A percentile compares a stretch with the other conserved stretches of the same genome.
phyloP scores from a whole-genome alignment of 1,140 invertebrate genomes.

The Ceratina calcarata region DNA sequence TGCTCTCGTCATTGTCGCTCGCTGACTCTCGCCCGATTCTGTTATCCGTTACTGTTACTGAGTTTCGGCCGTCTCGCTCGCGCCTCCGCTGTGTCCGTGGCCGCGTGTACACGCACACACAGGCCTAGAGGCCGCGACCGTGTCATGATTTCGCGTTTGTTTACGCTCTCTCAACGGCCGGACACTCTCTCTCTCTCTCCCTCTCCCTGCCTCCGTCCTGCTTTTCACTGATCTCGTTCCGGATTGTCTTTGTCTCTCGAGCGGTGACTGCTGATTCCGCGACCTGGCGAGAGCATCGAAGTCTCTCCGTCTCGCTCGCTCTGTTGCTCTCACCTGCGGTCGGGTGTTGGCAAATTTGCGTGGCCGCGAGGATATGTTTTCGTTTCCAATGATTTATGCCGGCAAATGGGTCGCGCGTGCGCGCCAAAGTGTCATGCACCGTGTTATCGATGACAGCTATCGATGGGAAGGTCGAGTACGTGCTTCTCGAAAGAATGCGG shows the following conservation, averaged over 20 bases:
- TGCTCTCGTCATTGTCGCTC: slow-evolving; percentile 48
- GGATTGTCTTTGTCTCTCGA: not conserved
- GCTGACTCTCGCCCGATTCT: slow-evolving; percentile 42
- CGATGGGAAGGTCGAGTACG: slow-evolving; percentile 61
- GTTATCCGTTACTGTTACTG: slow-evolving; percentile 11
- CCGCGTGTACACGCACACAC: slow-evolving; percentile 61
- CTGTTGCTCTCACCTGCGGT: slow-evolving; percentile 67
- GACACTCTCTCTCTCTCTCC: slow-evolving; percentile 50
- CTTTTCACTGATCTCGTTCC: slow-evolving; percentile 25
- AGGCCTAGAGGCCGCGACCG: slow-evolving; percentile 62
- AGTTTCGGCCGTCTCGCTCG: slow-evolving; percentile 33
- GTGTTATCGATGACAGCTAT: slow-evolving; percentile 68
- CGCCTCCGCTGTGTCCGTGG: slow-evolving; percentile 26
- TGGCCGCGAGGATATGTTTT: slow-evolving; percentile 79
- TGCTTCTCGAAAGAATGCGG: slow-evolving; percentile 63
- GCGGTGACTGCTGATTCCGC: not conserved
- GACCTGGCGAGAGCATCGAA: not conserved
- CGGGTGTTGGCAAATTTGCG: slow-evolving; percentile 80
- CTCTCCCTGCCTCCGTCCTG: slow-evolving; percentile 1
- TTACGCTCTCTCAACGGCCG: slow-evolving; percentile 69
- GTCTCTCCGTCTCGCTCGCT: slow-evolving; percentile 10
- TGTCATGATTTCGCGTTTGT: slow-evolving; percentile 79
- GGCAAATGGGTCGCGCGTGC: slow-evolving; percentile 73
- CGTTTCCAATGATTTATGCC: slow-evolving; percentile 81
- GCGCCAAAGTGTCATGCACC: slow-evolving; percentile 63